Evolutionary conservation across 2,797 vertebrate species (phyloP).

Genomic region (Enteromius treurensis): DNA sequence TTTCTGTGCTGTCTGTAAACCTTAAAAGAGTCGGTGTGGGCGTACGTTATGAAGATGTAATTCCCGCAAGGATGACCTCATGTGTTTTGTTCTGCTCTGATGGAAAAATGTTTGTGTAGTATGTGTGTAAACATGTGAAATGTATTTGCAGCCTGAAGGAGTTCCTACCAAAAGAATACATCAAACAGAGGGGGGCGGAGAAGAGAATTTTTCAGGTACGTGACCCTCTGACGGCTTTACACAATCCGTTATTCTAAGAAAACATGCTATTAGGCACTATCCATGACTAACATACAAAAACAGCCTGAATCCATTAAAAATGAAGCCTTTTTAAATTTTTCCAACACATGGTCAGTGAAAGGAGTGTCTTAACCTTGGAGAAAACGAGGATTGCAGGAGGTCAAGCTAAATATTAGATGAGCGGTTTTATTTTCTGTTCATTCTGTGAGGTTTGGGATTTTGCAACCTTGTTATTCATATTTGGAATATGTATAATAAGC

Average conservation of each 20-base stretch:
- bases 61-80: constrained; percentile 49
- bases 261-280: neutral
- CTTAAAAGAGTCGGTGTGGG: constrained; percentile 54
- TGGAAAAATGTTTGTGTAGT: constrained; percentile 61
- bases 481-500: neutral
- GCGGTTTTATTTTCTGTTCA: neutral
- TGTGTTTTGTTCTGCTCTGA: constrained; percentile 65
- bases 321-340: neutral
- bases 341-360: neutral
- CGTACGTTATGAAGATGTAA: constrained; percentile 33
- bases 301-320: neutral
- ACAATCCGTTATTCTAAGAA: neutral
- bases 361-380: neutral
- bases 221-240: constrained; percentile 24
- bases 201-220: constrained; percentile 98
- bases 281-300: neutral
- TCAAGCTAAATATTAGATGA: neutral
- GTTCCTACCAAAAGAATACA: constrained; percentile 98
- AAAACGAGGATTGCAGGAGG: neutral
- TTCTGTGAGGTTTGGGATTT: neutral
- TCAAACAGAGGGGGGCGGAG: constrained; percentile 95
- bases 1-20: constrained; percentile 37
- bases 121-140: constrained; percentile 67
- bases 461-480: neutral
- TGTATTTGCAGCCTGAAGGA: constrained; percentile 89